Percentiles rank a stretch among this genome's conserved stretches.
phyloP scores from a whole-genome alignment of 1,140 invertebrate genomes.

The Philotrypesis tridentata region DNA sequence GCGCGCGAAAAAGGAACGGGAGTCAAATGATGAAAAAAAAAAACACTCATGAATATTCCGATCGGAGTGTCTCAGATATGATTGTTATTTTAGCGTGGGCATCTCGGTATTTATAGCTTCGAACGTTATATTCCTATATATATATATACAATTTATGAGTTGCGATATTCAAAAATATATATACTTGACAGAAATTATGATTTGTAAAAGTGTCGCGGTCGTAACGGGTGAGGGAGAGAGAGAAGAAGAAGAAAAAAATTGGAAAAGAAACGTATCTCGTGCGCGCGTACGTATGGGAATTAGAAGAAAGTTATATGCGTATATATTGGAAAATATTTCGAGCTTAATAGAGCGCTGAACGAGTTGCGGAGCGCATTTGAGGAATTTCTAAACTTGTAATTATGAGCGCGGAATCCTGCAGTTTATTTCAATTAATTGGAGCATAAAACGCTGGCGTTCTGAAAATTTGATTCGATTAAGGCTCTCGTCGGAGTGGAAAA shows the following conservation, averaged over 20 bases:
- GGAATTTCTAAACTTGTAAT: slow-evolving; percentile 19
- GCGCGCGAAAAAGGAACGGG: background rate
- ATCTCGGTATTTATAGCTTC: background rate
- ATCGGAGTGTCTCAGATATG: background rate
- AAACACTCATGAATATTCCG: slow-evolving; percentile 32
- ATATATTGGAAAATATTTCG: slow-evolving; percentile 19
- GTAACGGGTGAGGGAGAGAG: no score
- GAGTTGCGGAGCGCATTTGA: background rate
- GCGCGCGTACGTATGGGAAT: background rate
- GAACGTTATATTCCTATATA: no score
- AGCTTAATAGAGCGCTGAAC: slow-evolving; percentile 37
- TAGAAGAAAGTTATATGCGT: slow-evolving; percentile 26
- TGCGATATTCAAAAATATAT: no score
- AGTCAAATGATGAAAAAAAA: background rate
- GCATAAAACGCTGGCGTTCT: slow-evolving; percentile 11
- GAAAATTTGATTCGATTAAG: background rate
- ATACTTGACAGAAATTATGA: no score
- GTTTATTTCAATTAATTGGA: slow-evolving; percentile 34
- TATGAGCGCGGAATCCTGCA: slow-evolving; percentile 24
- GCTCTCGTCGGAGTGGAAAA: background rate
- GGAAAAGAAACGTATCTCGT: no score
- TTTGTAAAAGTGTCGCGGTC: no score
- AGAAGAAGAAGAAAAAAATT: background rate
- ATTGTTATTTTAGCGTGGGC: background rate
- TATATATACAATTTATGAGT: no score